phyloP scores from a whole-genome alignment of 2,797 vertebrate species.

The Lates japonicus region DNA sequence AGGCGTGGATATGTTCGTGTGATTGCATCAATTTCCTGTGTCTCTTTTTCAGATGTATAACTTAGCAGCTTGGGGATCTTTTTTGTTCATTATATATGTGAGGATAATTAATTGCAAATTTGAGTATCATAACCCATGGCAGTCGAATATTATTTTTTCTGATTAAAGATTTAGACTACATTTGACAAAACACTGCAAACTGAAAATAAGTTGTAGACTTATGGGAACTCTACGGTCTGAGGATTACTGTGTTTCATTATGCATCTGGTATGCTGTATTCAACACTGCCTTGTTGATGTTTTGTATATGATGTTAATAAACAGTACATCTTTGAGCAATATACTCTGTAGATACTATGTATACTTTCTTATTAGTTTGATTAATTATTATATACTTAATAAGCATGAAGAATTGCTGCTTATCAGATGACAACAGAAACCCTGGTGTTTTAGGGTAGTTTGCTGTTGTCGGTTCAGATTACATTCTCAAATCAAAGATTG shows the following conservation, averaged over 20 bases:
- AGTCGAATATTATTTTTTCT: background rate
- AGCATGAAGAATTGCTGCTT: background rate
- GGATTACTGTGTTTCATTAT: background rate
- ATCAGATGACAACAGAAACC: background rate
- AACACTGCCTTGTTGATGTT: background rate
- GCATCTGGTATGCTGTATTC: background rate
- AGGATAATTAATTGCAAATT: background rate
- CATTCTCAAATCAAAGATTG: background rate
- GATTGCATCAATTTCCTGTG: background rate
- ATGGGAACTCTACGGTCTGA: background rate
- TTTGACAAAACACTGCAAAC: background rate
- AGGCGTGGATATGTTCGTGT: background rate
- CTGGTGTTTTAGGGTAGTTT: background rate
- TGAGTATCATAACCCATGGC: background rate
- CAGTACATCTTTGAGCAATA: background rate
- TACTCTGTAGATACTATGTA: too few relatives aligned
- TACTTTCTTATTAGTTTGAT: too few relatives aligned
- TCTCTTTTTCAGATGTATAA: background rate
- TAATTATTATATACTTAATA: background rate
- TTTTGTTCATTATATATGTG: background rate
- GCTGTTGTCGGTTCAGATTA: background rate
- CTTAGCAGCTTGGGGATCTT: background rate
- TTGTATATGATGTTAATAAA: background rate
- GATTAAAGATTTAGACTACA: background rate
- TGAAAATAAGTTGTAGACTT: background rate